A percentile compares a stretch with the other conserved stretches of the same genome.
phyloP scores from a whole-genome alignment of 2,888 invertebrate species.

The Hypomecis punctinalis region DNA sequence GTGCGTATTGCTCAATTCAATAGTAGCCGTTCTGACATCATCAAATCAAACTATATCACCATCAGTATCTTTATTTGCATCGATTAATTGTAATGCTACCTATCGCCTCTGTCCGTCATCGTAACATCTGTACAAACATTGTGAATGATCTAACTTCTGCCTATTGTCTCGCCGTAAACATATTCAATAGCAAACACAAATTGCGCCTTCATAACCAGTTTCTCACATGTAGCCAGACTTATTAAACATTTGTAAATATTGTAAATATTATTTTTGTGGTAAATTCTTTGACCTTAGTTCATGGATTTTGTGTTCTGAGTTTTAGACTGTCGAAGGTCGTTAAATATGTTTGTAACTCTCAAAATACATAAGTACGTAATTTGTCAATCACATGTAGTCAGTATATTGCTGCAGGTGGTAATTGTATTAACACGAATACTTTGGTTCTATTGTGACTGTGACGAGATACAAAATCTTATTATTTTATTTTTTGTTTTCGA shows the following conservation, averaged over 20 bases:
- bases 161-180: constrained; percentile 58
- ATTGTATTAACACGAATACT: constrained; percentile 33
- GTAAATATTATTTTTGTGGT: constrained; percentile 13
- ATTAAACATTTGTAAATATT: constrained; percentile 27
- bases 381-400: constrained; percentile 17
- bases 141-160: constrained; percentile 52
- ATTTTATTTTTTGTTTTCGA: background rate
- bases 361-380: constrained; percentile 27
- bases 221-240: constrained; percentile 46
- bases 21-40: constrained; percentile 34
- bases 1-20: constrained; percentile 12
- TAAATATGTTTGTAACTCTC: background rate
- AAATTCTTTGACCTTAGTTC: constrained; percentile 47
- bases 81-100: constrained; percentile 52
- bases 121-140: constrained; percentile 49
- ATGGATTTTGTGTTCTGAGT: constrained; percentile 38
- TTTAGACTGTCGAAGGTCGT: constrained; percentile 21
- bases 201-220: constrained; percentile 48
- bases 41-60: constrained; percentile 31
- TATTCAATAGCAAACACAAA: constrained; percentile 62
- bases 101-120: constrained; percentile 50
- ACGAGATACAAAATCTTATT: constrained; percentile 1
- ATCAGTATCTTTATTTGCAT: constrained; percentile 36
- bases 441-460: background rate
- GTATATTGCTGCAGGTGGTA: constrained; percentile 16